phyloP scores from a whole-genome alignment of 2,888 invertebrate genomes.

The Anthrax anthrax region DNA sequence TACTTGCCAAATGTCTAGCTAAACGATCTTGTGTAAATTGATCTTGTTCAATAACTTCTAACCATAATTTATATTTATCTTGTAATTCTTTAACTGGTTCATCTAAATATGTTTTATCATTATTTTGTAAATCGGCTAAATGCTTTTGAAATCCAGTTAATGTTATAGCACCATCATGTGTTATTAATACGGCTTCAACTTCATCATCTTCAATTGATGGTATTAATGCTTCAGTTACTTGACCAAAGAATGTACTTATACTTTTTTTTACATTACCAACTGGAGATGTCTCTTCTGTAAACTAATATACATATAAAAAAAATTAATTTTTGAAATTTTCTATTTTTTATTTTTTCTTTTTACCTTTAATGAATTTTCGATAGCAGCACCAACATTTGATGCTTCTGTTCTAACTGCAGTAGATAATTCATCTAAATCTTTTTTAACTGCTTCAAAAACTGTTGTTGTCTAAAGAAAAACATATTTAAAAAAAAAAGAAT shows the following conservation, averaged over 20 bases:
- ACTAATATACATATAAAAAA: slow-evolving; percentile 28
- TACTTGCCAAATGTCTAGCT: slow-evolving; percentile 44
- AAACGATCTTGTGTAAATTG: slow-evolving; percentile 43
- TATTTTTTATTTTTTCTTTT: slow-evolving; percentile 9
- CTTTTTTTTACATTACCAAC: slow-evolving; percentile 57
- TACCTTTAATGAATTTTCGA: slow-evolving; percentile 57
- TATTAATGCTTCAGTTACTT: slow-evolving; percentile 54
- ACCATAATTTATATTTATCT: slow-evolving; percentile 44
- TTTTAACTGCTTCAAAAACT: slow-evolving; percentile 61
- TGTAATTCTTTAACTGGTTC: slow-evolving; percentile 44
- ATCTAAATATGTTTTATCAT: slow-evolving; percentile 57
- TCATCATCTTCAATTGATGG: slow-evolving; percentile 55
- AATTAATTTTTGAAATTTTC: too few relatives aligned
- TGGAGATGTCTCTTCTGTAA: slow-evolving; percentile 56
- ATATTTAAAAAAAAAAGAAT: background rate
- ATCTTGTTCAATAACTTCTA: slow-evolving; percentile 38
- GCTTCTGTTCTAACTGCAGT: slow-evolving; percentile 57
- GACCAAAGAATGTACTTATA: slow-evolving; percentile 53
- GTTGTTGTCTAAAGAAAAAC: slow-evolving; percentile 45
- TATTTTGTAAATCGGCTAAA: slow-evolving; percentile 53
- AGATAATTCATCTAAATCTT: slow-evolving; percentile 60
- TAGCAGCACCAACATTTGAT: slow-evolving; percentile 47
- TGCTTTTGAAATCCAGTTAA: slow-evolving; percentile 48
- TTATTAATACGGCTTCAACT: slow-evolving; percentile 50
- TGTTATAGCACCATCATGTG: slow-evolving; percentile 52